Evolutionary conservation across 2,113 vertebrate species (phyloP), one percentile per base, ranked within the genome.

Genomic region (Triplophysa dalaica): DNA sequence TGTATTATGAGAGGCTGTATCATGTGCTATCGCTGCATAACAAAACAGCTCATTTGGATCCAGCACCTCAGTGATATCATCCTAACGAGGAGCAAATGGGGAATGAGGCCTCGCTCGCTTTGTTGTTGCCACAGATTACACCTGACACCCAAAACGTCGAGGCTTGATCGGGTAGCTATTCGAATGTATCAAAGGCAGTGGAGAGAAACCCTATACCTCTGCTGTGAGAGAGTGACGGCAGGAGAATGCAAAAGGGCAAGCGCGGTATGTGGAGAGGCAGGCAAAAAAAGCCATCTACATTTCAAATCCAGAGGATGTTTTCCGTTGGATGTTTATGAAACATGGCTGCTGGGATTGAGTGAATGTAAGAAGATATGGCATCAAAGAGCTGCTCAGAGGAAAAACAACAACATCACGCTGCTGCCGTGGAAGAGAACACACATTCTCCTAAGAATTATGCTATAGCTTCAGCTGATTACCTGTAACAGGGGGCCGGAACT

Each of bases 261-360:
- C 78, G 84, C 61, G 84, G 90, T 90, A 92, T 92, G 90, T 81
- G 82, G 88, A 86, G 85, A 85, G 89, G 88, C 80, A 80, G 83
- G 83, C 87, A 87, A 80, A 83, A 83, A 87, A 86, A 65, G 83
- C 84, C 75, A 91, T 92, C 90, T 91, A 89, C 85, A 92, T 93
- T 92, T 94, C 91, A 91, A 92, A 93, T 90, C 89, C 89, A 83
- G 87, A 89, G 88, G 92, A 92, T 92, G 91, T 91, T 92, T 92
- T 90, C 88, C 78, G 84, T 90, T 90, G 85, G 77, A 84, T 90
- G 92, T 91, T 92, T 92, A 92, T 90, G 91, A 82, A 93, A 93
- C 89, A 92, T 87, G 88, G 88, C 91, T 93, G 90, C 89, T 84
- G 87, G 86, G 89, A 92, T 85, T 89, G 90, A 90, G 91, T 58